phyloP scores from a whole-genome alignment of 1,140 invertebrate genomes.

The Hylaeus volcanicus region DNA sequence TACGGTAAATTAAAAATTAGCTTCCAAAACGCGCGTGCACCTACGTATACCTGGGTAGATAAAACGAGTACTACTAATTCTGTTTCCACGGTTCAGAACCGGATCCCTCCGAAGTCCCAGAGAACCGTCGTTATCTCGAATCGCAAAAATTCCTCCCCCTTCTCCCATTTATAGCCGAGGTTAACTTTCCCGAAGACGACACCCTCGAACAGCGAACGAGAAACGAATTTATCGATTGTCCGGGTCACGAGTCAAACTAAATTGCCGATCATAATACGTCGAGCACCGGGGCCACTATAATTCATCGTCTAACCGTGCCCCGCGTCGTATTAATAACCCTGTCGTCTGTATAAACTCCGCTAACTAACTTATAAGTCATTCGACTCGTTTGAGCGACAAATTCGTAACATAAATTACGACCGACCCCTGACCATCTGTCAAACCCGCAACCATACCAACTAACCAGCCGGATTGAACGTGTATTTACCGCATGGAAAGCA shows the following conservation, averaged over 20 bases:
- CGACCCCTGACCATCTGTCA: conserved; percentile 45
- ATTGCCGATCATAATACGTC: conserved; percentile 48
- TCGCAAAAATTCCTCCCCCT: neutral
- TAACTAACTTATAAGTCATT: conserved; percentile 52
- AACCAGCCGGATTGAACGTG: conserved; percentile 20
- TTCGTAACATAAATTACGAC: conserved; percentile 51
- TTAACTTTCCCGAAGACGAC: neutral
- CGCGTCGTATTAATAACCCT: conserved; percentile 44
- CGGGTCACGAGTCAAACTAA: conserved; percentile 46
- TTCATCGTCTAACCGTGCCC: conserved; percentile 27
- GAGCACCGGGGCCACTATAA: conserved; percentile 14
- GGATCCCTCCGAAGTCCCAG: neutral
- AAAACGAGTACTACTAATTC: neutral
- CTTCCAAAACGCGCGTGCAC: too few relatives aligned
- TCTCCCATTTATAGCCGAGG: neutral
- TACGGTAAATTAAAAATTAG: too few relatives aligned
- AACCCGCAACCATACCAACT: neutral
- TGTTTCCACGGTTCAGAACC: neutral
- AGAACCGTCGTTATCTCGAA: neutral
- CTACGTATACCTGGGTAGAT: too few relatives aligned
- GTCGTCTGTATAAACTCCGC: conserved; percentile 41
- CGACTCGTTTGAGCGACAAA: conserved; percentile 50
- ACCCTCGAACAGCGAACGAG: neutral
- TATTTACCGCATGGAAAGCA: conserved; percentile 44
- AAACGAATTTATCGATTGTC: conserved; percentile 30